Percentiles rank a stretch among this genome's conserved stretches.
phyloP scores from a whole-genome alignment of 2,113 vertebrate genomes.

The Diphyllodes magnificus region DNA sequence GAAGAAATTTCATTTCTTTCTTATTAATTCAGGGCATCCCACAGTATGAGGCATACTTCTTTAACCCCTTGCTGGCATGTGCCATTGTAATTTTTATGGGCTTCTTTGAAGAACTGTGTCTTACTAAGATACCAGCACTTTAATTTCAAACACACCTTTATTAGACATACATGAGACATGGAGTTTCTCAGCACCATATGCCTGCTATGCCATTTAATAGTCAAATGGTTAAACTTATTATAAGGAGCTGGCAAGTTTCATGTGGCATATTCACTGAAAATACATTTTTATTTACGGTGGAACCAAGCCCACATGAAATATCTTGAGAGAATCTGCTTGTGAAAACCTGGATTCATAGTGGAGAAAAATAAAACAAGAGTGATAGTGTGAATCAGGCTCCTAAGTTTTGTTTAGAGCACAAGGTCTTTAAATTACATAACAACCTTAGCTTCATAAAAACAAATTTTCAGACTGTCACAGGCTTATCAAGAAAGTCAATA shows the following conservation, averaged over 20 bases:
- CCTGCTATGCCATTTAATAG: neutral
- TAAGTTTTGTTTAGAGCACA: neutral
- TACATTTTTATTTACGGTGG: slow-evolving; percentile 16
- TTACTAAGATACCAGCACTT: neutral
- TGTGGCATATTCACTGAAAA: slow-evolving; percentile 27
- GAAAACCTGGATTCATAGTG: neutral
- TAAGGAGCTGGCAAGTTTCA: neutral
- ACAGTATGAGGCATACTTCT: neutral
- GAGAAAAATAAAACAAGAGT: slow-evolving; percentile 23
- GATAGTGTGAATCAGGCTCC: neutral
- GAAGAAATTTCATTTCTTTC: neutral
- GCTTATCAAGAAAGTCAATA: slow-evolving; percentile 26
- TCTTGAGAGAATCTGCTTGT: slow-evolving; percentile 25
- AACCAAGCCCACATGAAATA: slow-evolving; percentile 1
- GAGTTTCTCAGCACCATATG: neutral
- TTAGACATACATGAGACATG: neutral
- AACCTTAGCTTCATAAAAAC: slow-evolving; percentile 4
- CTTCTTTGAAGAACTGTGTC: neutral
- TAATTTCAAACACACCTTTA: neutral
- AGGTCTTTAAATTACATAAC: slow-evolving; percentile 1
- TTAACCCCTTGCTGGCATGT: neutral
- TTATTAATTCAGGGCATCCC: neutral
- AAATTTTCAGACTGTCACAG: slow-evolving; percentile 6
- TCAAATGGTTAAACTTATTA: neutral
- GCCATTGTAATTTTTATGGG: neutral